Evolutionary conservation across 2,797 vertebrate species (phyloP).

Genomic region (Cercopithecus petaurista): DNA sequence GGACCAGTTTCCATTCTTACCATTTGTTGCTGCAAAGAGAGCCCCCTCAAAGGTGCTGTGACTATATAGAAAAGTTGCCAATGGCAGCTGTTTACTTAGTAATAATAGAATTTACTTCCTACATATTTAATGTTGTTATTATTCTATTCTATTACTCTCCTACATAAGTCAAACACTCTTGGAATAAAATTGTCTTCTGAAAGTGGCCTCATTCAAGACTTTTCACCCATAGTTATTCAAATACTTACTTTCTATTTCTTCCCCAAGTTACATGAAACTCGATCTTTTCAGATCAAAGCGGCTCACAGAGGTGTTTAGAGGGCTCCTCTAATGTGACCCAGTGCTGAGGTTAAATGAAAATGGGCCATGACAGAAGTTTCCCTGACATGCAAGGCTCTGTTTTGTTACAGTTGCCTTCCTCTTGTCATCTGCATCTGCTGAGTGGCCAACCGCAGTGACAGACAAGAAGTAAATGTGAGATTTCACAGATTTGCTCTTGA

Average conservation of each 20-base stretch:
- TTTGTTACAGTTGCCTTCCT: constrained; percentile 70
- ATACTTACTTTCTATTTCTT: not conserved
- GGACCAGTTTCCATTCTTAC: not conserved
- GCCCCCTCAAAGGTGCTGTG: not conserved
- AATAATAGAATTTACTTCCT: not conserved
- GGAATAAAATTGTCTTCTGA: not conserved
- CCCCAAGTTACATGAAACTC: not conserved
- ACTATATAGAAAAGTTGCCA: not conserved
- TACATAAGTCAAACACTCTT: not conserved
- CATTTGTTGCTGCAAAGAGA: not conserved
- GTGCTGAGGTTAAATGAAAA: constrained; percentile 48
- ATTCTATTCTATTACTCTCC: not conserved
- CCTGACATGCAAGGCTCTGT: not conserved
- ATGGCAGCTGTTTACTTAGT: not conserved
- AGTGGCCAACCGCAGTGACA: constrained; percentile 55
- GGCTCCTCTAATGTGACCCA: not conserved
- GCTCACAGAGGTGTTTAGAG: not conserved
- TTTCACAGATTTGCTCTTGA: constrained; percentile 45
- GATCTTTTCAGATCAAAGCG: not conserved
- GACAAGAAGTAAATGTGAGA: constrained; percentile 35
- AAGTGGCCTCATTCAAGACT: not conserved
- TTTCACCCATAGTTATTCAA: not conserved
- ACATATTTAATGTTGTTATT: not conserved
- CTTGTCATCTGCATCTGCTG: constrained; percentile 74
- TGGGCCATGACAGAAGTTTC: constrained; percentile 24